Evolutionary conservation across 2,113 vertebrate species (phyloP).

Genomic region (Fregetta grallaria): DNA sequence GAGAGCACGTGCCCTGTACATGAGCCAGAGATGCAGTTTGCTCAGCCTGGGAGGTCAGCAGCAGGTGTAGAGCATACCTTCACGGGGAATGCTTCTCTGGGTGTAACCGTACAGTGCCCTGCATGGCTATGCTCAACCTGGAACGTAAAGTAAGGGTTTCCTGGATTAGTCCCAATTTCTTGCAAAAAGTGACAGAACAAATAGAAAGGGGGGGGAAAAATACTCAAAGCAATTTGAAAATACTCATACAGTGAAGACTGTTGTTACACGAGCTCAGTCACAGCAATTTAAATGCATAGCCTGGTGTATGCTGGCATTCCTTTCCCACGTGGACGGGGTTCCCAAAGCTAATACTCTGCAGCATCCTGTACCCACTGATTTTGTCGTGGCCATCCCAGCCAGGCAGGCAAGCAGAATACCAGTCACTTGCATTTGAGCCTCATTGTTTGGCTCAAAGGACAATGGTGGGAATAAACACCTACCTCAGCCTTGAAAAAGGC

Average conservation of each 20-base stretch:
- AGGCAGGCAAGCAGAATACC: background rate
- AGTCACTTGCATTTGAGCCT: background rate
- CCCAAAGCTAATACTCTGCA: background rate
- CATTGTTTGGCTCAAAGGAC: background rate
- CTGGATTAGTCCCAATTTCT: background rate
- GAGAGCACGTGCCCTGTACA: rapidly evolving
- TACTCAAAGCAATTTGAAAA: background rate
- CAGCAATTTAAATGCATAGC: background rate
- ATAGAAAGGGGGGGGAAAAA: background rate
- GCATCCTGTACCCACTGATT: background rate
- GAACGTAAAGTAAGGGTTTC: background rate
- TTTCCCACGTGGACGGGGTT: background rate
- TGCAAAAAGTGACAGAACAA: background rate
- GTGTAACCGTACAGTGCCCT: background rate
- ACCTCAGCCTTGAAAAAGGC: background rate
- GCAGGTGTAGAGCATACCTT: background rate
- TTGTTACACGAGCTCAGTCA: background rate
- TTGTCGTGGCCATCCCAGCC: background rate
- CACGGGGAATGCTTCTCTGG: background rate
- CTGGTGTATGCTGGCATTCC: background rate
- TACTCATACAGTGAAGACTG: background rate
- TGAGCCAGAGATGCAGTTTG: rapidly evolving
- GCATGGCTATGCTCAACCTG: background rate
- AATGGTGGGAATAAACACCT: background rate
- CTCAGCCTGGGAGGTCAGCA: background rate